Conservation (phyloP, 2,797 vertebrate species). For the Sebastes flavidus region DNA sequence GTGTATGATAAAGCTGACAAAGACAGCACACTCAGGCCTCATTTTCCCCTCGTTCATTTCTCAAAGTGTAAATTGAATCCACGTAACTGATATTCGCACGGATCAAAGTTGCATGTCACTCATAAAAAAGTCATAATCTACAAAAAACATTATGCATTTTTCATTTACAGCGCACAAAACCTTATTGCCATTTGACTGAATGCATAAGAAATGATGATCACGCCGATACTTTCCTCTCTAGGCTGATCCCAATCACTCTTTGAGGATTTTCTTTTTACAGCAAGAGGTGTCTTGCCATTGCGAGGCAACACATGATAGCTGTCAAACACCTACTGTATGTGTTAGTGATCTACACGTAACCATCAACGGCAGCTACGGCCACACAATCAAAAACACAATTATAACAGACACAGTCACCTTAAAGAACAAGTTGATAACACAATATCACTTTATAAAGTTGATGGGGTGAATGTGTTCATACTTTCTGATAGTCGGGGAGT, state of each 20-base stretch:
- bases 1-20: conserved; percentile 15
- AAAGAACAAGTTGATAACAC: no score
- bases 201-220: not conserved
- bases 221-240: not conserved
- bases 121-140: not conserved
- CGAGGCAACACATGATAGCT: not conserved
- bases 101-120: not conserved
- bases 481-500: no score
- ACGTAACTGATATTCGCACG: not conserved
- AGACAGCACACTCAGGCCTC: not conserved
- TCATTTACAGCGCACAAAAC: not conserved
- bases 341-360: not conserved
- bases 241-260: not conserved
- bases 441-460: no score
- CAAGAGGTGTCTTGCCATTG: not conserved
- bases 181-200: not conserved
- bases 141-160: not conserved
- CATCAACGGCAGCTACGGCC: not conserved
- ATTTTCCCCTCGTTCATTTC: not conserved
- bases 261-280: not conserved
- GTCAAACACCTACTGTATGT: not conserved
- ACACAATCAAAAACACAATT: not conserved
- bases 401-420: no score
- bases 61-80: conserved; percentile 1
- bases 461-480: no score